A percentile compares a stretch with the other conserved stretches of the same genome.
Conservation (phyloP, 2,888 invertebrate genomes). For the Fissipunctia ypsillon region DNA sequence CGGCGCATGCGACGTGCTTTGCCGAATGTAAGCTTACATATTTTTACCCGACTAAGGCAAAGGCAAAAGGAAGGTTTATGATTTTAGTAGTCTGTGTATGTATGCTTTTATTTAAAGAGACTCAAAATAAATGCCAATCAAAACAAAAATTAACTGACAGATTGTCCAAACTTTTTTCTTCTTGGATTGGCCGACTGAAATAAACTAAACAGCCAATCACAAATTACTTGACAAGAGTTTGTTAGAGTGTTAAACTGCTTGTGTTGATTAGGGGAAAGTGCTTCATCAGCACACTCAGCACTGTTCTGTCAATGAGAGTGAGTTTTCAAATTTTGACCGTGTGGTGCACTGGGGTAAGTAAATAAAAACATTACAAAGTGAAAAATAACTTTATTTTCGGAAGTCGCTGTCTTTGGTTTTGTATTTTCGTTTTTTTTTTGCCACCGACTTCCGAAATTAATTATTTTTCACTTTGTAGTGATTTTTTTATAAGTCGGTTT, state of each 20-base stretch:
- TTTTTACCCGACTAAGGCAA: no score
- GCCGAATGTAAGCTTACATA: slow-evolving; percentile 78
- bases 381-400: no score
- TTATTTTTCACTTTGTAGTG: no score
- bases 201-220: background rate
- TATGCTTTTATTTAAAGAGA: background rate
- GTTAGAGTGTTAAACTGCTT: no score
- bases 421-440: no score
- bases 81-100: no score
- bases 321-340: background rate
- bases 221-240: background rate
- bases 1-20: slow-evolving; percentile 82
- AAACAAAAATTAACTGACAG: background rate
- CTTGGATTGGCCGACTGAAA: background rate
- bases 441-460: no score
- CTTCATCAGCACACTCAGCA: background rate
- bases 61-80: no score
- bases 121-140: background rate
- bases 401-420: no score
- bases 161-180: background rate
- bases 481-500: no score
- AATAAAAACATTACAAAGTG: no score
- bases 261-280: no score
- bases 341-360: background rate
- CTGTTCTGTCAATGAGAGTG: background rate